Conservation (phyloP, 2,797 vertebrate species). For the Acanthurus leucopareius region DNA sequence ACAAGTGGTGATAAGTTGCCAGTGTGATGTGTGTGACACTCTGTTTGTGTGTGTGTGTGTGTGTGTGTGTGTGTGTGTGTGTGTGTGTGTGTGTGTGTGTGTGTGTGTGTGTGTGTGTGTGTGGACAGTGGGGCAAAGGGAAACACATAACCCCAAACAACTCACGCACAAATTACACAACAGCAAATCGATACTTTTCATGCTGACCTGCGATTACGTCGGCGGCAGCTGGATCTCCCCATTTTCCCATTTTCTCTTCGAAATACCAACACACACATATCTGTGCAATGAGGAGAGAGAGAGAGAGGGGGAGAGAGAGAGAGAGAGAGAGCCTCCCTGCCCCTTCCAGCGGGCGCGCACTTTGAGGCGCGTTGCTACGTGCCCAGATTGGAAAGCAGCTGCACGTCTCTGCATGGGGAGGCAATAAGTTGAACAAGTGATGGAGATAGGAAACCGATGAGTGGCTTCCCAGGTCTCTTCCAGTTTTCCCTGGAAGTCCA, state of each 20-base stretch:
- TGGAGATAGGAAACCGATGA: slow-evolving; percentile 26
- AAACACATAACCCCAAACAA: too few relatives aligned
- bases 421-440: slow-evolving; percentile 50
- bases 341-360: slow-evolving; percentile 31
- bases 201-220: too few relatives aligned
- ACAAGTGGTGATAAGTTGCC: too few relatives aligned
- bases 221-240: too few relatives aligned
- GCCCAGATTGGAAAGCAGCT: slow-evolving; percentile 71
- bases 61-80: background rate
- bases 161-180: too few relatives aligned
- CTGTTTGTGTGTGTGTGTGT: background rate
- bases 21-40: too few relatives aligned
- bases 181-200: too few relatives aligned
- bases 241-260: too few relatives aligned
- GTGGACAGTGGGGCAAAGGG: background rate
- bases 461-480: background rate
- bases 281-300: too few relatives aligned
- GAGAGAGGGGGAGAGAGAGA: background rate
- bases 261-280: too few relatives aligned
- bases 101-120: slow-evolving; percentile 3
- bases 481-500: background rate
- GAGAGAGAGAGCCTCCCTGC: slow-evolving; percentile 18
- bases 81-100: background rate
- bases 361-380: slow-evolving; percentile 65
- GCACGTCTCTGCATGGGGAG: slow-evolving; percentile 40